These are phyloP conservation scores for Neostethus bicornis DNA, from an alignment of 2,797 vertebrate genomes.

Conservation along the genomic window DNA sequence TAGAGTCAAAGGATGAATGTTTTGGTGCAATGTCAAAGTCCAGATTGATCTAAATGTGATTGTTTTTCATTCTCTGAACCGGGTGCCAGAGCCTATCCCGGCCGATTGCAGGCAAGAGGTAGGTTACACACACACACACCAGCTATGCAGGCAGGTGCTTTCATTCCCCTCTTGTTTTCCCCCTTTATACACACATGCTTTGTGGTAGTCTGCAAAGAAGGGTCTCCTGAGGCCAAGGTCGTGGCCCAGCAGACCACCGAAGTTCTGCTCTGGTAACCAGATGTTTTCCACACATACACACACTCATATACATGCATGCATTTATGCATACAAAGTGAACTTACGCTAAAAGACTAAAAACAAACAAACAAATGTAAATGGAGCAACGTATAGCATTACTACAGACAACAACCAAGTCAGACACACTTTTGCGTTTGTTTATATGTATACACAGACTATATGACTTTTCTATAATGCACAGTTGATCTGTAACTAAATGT, in stretches of 20 bases:
- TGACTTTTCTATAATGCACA: constrained; percentile 14
- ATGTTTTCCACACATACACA: constrained; percentile 63
- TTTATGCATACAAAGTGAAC: constrained; percentile 40
- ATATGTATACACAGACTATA: constrained; percentile 16
- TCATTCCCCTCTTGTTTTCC: constrained; percentile 70
- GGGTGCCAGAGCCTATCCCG: too few species aligned
- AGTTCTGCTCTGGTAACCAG: constrained; percentile 70
- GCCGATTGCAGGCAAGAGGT: constrained; percentile 56
- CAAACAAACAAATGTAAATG: constrained; percentile 74
- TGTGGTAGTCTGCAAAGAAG: constrained; percentile 71
- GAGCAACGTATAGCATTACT: constrained; percentile 64
- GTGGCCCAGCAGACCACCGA: constrained; percentile 80
- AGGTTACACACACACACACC: constrained; percentile 85
- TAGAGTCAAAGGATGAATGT: too few species aligned
- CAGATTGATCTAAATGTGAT: too few species aligned
- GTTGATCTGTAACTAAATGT: constrained; percentile 14
- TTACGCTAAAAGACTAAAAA: constrained; percentile 46
- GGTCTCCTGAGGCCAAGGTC: constrained; percentile 84
- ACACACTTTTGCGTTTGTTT: constrained; percentile 79
- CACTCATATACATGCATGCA: constrained; percentile 19
- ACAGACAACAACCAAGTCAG: constrained; percentile 81
- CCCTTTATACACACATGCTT: constrained; percentile 71
- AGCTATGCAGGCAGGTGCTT: constrained; percentile 84
- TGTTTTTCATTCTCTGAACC: too few species aligned
- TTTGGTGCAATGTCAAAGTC: too few species aligned